A percentile compares a stretch with the other conserved stretches of the same genome.
These are phyloP conservation scores for Willowsia nigromaculata DNA, from an alignment of 2,888 invertebrate genomes.

Conservation along the genomic window DNA sequence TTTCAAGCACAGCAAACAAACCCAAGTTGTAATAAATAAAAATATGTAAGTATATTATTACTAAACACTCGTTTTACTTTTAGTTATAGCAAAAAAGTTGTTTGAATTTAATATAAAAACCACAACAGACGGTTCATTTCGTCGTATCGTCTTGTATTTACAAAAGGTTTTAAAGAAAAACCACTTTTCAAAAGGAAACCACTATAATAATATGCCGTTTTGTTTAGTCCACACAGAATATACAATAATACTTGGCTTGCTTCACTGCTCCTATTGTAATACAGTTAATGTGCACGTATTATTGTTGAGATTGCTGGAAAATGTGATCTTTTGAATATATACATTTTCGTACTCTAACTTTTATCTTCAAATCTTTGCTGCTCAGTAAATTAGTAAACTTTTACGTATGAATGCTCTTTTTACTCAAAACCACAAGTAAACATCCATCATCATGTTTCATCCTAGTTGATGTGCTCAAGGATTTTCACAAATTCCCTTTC, in stretches of 20 bases:
- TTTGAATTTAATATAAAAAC: neutral
- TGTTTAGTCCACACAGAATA: neutral
- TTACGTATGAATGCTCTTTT: neutral
- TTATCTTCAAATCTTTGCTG: too few species aligned
- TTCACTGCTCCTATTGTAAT: neutral
- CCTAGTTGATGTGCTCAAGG: conserved; percentile 11
- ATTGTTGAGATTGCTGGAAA: neutral
- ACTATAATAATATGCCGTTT: neutral
- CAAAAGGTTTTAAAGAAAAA: neutral
- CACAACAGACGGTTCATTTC: neutral
- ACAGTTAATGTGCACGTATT: too few species aligned
- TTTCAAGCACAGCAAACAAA: neutral
- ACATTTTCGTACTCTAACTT: too few species aligned
- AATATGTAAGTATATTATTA: neutral
- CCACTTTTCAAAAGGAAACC: neutral
- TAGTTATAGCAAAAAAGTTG: neutral
- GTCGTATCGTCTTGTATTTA: neutral
- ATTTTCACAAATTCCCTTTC: neutral
- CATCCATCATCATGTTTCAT: conserved; percentile 48
- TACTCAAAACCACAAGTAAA: neutral
- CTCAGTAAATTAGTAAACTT: conserved; percentile 2
- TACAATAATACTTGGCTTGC: neutral
- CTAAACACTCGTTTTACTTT: neutral
- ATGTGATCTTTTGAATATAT: too few species aligned
- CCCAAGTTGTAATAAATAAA: neutral